Evolutionary conservation across 2,888 invertebrate species (phyloP).

Genomic region (Agrochola lota): DNA sequence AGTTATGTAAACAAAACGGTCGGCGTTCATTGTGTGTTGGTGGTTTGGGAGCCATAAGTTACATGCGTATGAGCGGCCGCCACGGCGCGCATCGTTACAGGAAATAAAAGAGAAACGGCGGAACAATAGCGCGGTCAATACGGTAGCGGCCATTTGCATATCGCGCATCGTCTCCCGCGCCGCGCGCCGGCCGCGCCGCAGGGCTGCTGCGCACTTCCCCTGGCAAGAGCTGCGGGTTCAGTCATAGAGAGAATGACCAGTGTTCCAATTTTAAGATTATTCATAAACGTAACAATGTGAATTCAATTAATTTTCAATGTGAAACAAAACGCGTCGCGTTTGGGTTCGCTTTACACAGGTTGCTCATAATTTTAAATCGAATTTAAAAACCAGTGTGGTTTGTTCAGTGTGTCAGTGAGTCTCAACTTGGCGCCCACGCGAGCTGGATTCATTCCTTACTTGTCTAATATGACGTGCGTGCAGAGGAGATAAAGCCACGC

Average conservation of each 20-base stretch:
- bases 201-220: slow-evolving; percentile 48
- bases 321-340: neutral
- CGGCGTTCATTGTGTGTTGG: slow-evolving; percentile 70
- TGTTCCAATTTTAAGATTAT: too few species aligned
- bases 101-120: slow-evolving; percentile 70
- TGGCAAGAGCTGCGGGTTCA: neutral
- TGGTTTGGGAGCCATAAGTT: slow-evolving; percentile 39
- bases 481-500: neutral
- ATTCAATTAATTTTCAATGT: neutral
- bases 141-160: slow-evolving; percentile 86
- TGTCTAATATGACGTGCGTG: neutral
- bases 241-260: neutral
- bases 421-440: too few species aligned
- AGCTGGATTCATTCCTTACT: neutral
- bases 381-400: neutral
- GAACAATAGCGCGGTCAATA: slow-evolving; percentile 84
- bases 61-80: slow-evolving; percentile 42
- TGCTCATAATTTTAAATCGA: neutral
- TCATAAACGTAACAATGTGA: neutral
- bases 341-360: neutral
- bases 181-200: slow-evolving; percentile 64
- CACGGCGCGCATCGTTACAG: slow-evolving; percentile 54
- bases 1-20: slow-evolving; percentile 63
- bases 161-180: slow-evolving; percentile 81
- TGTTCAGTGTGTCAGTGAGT: neutral